Percentiles rank a stretch among this genome's conserved stretches.
These are phyloP conservation scores for Cherax destructor DNA, from an alignment of 1,140 invertebrate genomes.

Conservation along the genomic window DNA sequence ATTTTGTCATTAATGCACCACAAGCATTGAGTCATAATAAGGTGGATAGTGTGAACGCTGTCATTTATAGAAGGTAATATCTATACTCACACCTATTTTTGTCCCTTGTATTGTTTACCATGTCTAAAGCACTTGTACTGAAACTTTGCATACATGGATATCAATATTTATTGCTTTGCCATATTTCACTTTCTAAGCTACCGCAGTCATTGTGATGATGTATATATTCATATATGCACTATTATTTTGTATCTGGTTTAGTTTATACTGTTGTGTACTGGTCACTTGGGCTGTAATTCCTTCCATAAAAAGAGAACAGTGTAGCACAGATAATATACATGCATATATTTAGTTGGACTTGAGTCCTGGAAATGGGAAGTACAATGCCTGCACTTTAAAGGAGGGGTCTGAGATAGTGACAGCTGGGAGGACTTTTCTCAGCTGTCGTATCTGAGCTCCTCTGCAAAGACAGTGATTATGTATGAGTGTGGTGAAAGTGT, in stretches of 20 bases:
- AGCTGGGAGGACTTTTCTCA: too few species aligned
- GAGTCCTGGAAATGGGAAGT: too few species aligned
- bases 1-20: background rate
- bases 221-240: background rate
- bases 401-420: too few species aligned
- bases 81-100: background rate
- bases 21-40: background rate
- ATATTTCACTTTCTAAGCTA: constrained; percentile 31
- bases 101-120: background rate
- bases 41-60: background rate
- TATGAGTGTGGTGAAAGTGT: too few species aligned
- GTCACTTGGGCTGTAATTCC: constrained; percentile 8
- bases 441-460: too few species aligned
- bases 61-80: background rate
- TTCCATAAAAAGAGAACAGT: too few species aligned
- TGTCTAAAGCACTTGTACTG: background rate
- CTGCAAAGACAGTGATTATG: too few species aligned
- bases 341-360: too few species aligned
- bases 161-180: constrained; percentile 16
- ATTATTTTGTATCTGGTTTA: constrained; percentile 2
- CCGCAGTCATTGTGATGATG: constrained; percentile 13
- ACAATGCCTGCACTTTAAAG: too few species aligned
- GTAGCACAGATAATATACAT: too few species aligned
- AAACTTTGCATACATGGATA: background rate
- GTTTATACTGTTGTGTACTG: constrained; percentile 26